These are phyloP conservation scores for Polypterus bichir DNA, from an alignment of 2,113 vertebrate species.

Conservation along the genomic window DNA sequence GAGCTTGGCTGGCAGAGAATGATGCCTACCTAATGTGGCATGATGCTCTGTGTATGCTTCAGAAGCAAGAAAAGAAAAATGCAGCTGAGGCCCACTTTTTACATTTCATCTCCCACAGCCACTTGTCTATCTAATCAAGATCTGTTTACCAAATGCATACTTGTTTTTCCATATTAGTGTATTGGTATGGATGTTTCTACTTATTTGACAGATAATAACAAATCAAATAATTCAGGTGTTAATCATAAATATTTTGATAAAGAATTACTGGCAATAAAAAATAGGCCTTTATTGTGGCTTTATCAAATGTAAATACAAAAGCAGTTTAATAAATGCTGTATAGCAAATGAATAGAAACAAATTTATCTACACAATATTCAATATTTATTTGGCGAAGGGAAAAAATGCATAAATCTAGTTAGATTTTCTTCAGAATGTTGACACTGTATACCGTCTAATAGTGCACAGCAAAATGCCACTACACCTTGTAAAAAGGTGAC, in stretches of 20 bases:
- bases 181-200: slow-evolving; percentile 14
- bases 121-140: slow-evolving; percentile 28
- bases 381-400: too few relatives aligned
- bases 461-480: too few relatives aligned
- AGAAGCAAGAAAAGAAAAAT: slow-evolving; percentile 21
- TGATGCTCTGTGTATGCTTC: slow-evolving; percentile 41
- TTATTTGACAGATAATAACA: slow-evolving; percentile 34
- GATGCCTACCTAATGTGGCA: slow-evolving; percentile 55
- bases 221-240: slow-evolving; percentile 24
- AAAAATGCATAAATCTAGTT: too few relatives aligned
- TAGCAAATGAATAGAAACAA: too few relatives aligned
- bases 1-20: slow-evolving; percentile 46
- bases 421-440: too few relatives aligned
- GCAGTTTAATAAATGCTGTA: too few relatives aligned
- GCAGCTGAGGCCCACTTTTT: slow-evolving; percentile 34
- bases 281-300: too few relatives aligned
- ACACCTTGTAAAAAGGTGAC: too few relatives aligned
- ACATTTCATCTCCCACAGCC: slow-evolving; percentile 29
- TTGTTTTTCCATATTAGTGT: slow-evolving; percentile 7
- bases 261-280: too few relatives aligned
- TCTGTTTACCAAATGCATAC: slow-evolving; percentile 7
- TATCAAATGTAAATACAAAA: too few relatives aligned
- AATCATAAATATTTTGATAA: slow-evolving; percentile 19
- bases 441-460: too few relatives aligned
- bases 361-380: too few relatives aligned